These are phyloP conservation scores for Daptonema setosum DNA, from an alignment of 2,888 invertebrate genomes.

Conservation along the genomic window DNA sequence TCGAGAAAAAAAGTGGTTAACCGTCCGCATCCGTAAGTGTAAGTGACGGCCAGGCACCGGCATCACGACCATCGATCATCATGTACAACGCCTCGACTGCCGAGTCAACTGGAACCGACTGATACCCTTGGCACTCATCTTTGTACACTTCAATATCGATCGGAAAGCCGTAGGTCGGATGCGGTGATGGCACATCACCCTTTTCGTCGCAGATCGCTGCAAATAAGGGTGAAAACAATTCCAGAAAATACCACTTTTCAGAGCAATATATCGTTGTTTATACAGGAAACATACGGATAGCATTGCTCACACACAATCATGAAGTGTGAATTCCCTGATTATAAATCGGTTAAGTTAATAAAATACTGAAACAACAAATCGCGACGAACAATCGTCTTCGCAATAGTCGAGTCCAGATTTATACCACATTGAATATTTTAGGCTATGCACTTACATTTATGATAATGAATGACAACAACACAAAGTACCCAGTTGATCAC, in stretches of 20 bases:
- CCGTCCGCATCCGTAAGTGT: not conserved
- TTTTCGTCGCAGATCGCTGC: not conserved
- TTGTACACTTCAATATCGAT: not conserved
- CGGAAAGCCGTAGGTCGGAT: not conserved
- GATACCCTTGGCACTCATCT: not conserved
- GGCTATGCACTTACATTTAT: no score
- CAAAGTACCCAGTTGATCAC: not conserved
- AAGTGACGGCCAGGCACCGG: not conserved
- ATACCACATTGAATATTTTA: no score
- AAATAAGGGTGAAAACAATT: not conserved
- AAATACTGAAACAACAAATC: not conserved
- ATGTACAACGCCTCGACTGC: not conserved
- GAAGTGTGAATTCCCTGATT: not conserved
- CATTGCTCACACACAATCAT: not conserved
- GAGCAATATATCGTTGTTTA: no score
- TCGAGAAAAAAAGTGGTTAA: no score
- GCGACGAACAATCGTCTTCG: no score
- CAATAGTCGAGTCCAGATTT: no score
- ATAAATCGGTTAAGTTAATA: not conserved
- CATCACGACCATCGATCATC: not conserved
- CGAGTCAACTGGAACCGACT: not conserved
- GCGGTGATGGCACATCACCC: not conserved
- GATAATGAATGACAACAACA: no score
- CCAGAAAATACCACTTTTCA: no score
- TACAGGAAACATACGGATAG: no score